Percentiles rank a stretch among this genome's conserved stretches.
Evolutionary conservation across 2,797 vertebrate species (phyloP).

Genomic region (Zalophus californianus): DNA sequence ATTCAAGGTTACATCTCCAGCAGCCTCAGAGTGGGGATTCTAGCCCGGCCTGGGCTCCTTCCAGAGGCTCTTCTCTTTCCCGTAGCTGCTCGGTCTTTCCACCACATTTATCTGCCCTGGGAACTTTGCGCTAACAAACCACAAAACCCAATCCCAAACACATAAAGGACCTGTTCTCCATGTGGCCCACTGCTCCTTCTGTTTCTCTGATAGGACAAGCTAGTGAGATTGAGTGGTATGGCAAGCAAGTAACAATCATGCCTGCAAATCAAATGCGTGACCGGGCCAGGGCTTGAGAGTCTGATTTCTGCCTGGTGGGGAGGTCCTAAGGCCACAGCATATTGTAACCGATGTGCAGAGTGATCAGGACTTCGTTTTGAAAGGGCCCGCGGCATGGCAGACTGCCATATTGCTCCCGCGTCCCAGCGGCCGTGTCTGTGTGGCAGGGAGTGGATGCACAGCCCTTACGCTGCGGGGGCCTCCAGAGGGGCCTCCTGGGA

Average conservation of each 20-base stretch:
- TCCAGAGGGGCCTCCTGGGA: background rate
- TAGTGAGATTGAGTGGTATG: background rate
- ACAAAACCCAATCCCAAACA: background rate
- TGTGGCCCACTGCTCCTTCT: background rate
- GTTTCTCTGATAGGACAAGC: background rate
- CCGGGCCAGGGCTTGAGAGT: accelerated
- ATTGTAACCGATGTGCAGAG: background rate
- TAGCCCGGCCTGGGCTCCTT: too few species aligned
- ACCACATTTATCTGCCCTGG: background rate
- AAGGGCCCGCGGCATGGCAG: background rate
- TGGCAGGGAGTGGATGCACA: background rate
- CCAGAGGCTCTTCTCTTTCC: background rate
- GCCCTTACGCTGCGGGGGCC: background rate
- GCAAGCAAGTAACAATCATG: background rate
- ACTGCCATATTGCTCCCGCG: background rate
- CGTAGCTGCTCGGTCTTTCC: background rate
- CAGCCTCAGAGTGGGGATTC: background rate
- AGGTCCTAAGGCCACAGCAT: background rate
- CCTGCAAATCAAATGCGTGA: background rate
- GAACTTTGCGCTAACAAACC: background rate
- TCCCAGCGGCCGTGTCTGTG: background rate
- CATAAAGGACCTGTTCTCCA: background rate
- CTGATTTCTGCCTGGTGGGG: background rate
- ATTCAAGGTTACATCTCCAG: background rate
- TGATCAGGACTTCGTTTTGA: background rate